Conservation (phyloP, 2,797 vertebrate genomes). For the Cyprinella venusta region DNA sequence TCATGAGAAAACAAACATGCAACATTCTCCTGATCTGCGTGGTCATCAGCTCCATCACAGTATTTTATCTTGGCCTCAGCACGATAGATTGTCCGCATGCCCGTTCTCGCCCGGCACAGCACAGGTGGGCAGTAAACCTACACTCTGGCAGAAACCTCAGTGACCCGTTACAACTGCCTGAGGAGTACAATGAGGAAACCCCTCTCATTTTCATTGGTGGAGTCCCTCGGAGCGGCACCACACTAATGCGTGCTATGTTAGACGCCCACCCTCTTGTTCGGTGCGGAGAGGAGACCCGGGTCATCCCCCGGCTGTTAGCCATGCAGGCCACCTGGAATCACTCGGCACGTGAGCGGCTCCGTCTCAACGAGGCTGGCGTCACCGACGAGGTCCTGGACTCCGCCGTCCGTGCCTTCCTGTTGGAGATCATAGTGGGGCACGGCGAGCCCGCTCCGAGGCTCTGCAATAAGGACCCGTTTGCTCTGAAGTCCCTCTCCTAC, state of each 20-base stretch:
- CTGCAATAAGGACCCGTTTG: constrained; percentile 98
- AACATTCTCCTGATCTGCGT: constrained; percentile 91
- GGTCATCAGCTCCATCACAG: constrained; percentile 90
- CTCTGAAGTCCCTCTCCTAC: constrained; percentile 93
- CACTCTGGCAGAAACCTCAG: constrained; percentile 73
- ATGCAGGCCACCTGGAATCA: constrained; percentile 98
- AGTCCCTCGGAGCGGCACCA: constrained; percentile 95
- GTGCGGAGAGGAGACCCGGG: constrained; percentile 94
- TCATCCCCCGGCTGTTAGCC: constrained; percentile 93
- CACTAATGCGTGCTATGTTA: constrained; percentile 96
- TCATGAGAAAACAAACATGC: constrained; percentile 94
- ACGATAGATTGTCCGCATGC: constrained; percentile 93
- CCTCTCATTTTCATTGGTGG: constrained; percentile 95
- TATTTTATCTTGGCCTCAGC: constrained; percentile 93
- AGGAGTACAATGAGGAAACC: constrained; percentile 92
- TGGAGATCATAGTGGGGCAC: constrained; percentile 97
- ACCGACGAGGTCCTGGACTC: constrained; percentile 96
- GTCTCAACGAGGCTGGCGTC: constrained; percentile 93
- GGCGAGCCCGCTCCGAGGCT: constrained; percentile 93
- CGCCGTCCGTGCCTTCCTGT: constrained; percentile 93
- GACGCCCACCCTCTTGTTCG: constrained; percentile 93
- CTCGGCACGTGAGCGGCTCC: constrained; percentile 92
- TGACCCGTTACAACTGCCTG: constrained; percentile 69
- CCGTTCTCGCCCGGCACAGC: constrained; percentile 81
- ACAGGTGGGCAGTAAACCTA: constrained; percentile 68